Conservation (phyloP, 2,113 vertebrate species). For the Megaptera novaeangliae region DNA sequence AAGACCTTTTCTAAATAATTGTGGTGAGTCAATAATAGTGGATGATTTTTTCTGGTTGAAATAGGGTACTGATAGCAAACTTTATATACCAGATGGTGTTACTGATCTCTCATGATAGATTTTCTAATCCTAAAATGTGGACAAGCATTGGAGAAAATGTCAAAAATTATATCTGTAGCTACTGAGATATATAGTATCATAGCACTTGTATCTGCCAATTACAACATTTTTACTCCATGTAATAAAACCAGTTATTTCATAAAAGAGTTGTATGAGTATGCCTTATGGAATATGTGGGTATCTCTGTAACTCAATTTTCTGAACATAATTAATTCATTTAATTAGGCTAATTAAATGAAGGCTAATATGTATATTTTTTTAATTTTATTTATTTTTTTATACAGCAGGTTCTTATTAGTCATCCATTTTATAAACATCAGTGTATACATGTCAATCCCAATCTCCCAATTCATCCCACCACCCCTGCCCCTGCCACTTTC, state of each 20-base stretch:
- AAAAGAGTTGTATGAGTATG: not conserved
- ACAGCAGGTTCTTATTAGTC: too few species aligned
- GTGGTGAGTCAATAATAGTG: not conserved
- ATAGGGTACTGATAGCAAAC: not conserved
- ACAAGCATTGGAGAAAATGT: not conserved
- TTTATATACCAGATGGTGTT: not conserved
- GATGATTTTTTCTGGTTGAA: not conserved
- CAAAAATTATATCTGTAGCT: not conserved
- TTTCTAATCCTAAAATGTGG: conserved; percentile 13
- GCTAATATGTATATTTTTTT: not conserved
- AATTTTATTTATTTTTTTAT: too few species aligned
- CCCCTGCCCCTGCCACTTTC: too few species aligned
- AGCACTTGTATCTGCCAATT: not conserved
- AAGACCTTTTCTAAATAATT: not conserved
- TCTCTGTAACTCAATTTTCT: not conserved
- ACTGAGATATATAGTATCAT: not conserved
- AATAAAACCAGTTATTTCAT: not conserved
- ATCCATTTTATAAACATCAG: too few species aligned
- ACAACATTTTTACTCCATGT: not conserved
- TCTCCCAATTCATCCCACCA: too few species aligned
- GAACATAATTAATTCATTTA: not conserved
- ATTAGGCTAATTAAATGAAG: not conserved
- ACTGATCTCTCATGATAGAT: not conserved
- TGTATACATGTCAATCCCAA: too few species aligned
- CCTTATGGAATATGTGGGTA: not conserved